Conservation (phyloP, 2,113 vertebrate genomes). For the Malurus cyaneus region DNA sequence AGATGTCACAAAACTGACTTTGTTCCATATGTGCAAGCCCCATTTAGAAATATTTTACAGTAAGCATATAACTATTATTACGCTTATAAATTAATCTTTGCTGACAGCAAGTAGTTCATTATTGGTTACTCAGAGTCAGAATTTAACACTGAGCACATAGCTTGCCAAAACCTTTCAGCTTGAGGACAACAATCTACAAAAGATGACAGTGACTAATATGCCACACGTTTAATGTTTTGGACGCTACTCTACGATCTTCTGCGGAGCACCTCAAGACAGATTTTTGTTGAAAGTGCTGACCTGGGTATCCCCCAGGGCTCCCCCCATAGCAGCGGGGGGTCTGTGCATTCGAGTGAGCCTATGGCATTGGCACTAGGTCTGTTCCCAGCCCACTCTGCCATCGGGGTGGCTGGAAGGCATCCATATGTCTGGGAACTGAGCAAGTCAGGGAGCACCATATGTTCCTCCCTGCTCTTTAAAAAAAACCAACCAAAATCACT, state of each 20-base stretch:
- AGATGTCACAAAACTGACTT: conserved; percentile 20
- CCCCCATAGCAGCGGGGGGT: background rate
- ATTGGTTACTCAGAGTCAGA: background rate
- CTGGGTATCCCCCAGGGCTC: background rate
- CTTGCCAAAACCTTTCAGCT: conserved; percentile 11
- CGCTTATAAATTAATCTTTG: conserved; percentile 40
- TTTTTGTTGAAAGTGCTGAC: background rate
- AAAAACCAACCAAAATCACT: background rate
- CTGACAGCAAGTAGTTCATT: conserved; percentile 28
- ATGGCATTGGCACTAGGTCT: background rate
- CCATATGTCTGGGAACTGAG: background rate
- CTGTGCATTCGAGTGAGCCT: background rate
- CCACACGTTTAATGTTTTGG: background rate
- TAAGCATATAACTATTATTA: background rate
- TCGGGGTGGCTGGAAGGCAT: background rate
- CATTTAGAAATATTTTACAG: conserved; percentile 11
- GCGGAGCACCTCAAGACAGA: background rate
- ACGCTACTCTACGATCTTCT: background rate
- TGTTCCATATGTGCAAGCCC: background rate
- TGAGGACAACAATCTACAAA: background rate
- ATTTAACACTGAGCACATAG: background rate
- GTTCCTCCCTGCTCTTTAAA: background rate
- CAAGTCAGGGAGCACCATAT: background rate
- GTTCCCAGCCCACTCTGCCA: background rate
- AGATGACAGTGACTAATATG: background rate